Evolutionary conservation across 2,888 invertebrate genomes (phyloP), one percentile per base, ranked within the genome.

Genomic region (Lutraria lutraria): DNA sequence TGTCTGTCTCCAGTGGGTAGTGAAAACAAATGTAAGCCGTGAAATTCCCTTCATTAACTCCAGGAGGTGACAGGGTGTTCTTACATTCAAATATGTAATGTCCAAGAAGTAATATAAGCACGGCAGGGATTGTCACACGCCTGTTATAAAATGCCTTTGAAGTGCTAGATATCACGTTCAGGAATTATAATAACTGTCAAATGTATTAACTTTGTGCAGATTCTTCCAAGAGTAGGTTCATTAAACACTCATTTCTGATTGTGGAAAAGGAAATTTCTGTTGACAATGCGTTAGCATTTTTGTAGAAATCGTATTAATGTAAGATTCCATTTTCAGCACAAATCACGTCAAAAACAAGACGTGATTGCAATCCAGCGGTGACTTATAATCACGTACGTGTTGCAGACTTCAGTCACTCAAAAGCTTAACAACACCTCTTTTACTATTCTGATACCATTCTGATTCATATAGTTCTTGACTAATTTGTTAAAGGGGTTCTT

Each of bases 171-270:
- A 56, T 52, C 53, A 80, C 52, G 31, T 53, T 43, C 43, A 4
- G 19, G 56, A 15, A 56, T 31, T 56, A 31, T 82, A 56, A 31
- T 56, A 53, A n/a, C 53, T 82, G 31, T 56, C 53, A 82, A 29
- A 82, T 19, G 31, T 82, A 31, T 56, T 56, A 56, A 52, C 56
- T 56, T 82, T 82, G 52, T 82, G 82, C 54, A 25, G 82, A 82
- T 82, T 82, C 82, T 15, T 53, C 29, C 54, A 31, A 29, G 56
- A 56, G 82, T 25, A 56, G 1, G 15, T 54, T 56, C 54, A 56
- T 56, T 82, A 82, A n/a, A 8, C n/a, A 31, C 53, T 53, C 82
- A 82, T 56, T 82, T 82, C n/a, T 29, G 19, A 53, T 52, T 16
- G 19, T 16, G 13, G 53, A 25, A 82, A 31, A 56, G 54, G 82